Percentiles rank a stretch among this genome's conserved stretches.
Conservation (phyloP, 2,113 vertebrate genomes). For the Sakesphorus luctuosus region DNA sequence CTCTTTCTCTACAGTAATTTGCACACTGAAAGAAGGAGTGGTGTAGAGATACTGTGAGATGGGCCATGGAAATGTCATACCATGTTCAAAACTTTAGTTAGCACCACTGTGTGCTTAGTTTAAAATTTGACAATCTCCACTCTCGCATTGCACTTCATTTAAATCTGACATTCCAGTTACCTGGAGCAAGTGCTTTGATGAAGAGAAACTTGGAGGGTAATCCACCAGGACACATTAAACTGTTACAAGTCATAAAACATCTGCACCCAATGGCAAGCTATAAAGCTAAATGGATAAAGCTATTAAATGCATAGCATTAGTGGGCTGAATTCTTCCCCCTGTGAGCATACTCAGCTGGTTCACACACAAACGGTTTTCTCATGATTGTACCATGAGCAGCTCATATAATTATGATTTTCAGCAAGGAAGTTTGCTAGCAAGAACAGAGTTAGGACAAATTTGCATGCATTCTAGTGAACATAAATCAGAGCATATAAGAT, state of each 20-base stretch:
- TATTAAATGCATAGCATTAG: constrained; percentile 50
- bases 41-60: not conserved
- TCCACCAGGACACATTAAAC: constrained; percentile 70
- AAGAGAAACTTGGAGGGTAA: constrained; percentile 62
- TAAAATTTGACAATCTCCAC: constrained; percentile 57
- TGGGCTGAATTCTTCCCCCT: constrained; percentile 29
- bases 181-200: constrained; percentile 54
- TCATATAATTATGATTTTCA: constrained; percentile 44
- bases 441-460: not conserved
- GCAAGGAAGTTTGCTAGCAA: not conserved
- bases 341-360: constrained; percentile 40
- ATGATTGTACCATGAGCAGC: constrained; percentile 12
- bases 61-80: constrained; percentile 25
- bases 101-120: not conserved
- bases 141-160: constrained; percentile 48
- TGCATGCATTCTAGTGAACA: not conserved
- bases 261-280: constrained; percentile 62
- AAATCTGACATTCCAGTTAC: constrained; percentile 61
- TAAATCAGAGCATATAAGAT: not conserved
- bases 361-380: constrained; percentile 12
- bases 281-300: constrained; percentile 72
- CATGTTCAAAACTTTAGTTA: constrained; percentile 48
- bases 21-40: not conserved
- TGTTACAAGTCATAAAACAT: constrained; percentile 73
- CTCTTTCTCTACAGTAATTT: not conserved